Evolutionary conservation across 1,140 invertebrate species (phyloP), one percentile per base, ranked within the genome.

Genomic region (Manduca sexta): DNA sequence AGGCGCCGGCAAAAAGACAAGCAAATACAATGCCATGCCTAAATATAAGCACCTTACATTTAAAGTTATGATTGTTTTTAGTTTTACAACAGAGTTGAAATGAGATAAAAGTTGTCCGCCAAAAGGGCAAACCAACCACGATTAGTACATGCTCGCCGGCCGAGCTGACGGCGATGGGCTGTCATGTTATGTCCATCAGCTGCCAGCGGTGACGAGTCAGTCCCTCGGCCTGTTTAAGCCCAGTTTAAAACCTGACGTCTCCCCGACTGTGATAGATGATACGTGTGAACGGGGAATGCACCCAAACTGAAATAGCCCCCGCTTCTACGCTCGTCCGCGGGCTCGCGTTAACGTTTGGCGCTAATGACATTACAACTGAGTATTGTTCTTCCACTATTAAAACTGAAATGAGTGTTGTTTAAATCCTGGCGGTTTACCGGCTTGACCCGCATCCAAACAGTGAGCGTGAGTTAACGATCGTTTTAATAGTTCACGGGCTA

Each of bases 401-500:
- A 59, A 45, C 46, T 46, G 21, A 34, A 45, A n/a, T n/a, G n/a
- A 45, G 48, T 61, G 56, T 56, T 65, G 56, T 75, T 70, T 75
- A 58, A 34, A 56, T 61, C 31, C 13, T 44, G 21, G 4, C 8
- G 49, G 49, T 60, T 52, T 53, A 50, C 56, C 30, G 40, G 30
- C 56, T 48, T 69, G 67, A 67, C 52, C 52, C 41, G 41, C 50
- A 43, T 29, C 38, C 16, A 58, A 66, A 74, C 74, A 60, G 58
- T 71, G 64, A 64, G 16, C 53, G 47, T 54, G 67, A 57, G 42
- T 56, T 55, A 57, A 68, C 53, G 52, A 49, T 41, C 42, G 52
- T 53, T 73, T 78, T 70, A 69, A 75, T 75, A 69, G 63, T 66
- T 52, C 58, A 65, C 69, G 61, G 63, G 56, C 61, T 61, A 55